phyloP scores from a whole-genome alignment of 2,113 vertebrate genomes.

The Ictalurus furcatus region DNA sequence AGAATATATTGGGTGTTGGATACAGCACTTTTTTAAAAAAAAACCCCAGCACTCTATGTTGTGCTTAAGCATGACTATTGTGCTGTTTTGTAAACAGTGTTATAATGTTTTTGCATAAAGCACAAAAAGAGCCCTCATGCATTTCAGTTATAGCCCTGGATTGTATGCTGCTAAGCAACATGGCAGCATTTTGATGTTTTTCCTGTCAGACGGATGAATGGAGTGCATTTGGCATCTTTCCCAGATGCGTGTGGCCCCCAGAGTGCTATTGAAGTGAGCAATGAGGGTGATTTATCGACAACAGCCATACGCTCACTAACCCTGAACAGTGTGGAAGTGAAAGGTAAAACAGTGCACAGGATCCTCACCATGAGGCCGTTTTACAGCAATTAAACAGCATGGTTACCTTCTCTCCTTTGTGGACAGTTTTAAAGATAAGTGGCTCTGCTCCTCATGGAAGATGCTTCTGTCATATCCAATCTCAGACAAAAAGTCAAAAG shows the following conservation, averaged over 20 bases:
- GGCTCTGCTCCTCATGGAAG: slow-evolving; percentile 1
- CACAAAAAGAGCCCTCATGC: slow-evolving; percentile 21
- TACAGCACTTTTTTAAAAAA: background rate
- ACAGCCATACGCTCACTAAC: slow-evolving; percentile 50
- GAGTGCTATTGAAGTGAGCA: slow-evolving; percentile 48
- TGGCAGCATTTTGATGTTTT: slow-evolving; percentile 54
- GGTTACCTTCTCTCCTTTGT: slow-evolving; percentile 1
- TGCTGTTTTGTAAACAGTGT: background rate
- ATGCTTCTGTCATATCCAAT: slow-evolving; percentile 23
- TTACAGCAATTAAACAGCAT: slow-evolving; percentile 51
- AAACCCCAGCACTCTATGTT: background rate
- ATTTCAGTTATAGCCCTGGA: slow-evolving; percentile 48
- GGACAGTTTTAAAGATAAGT: slow-evolving; percentile 5
- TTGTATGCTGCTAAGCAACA: slow-evolving; percentile 53
- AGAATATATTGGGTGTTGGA: background rate
- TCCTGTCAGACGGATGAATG: slow-evolving; percentile 55
- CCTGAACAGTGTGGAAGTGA: slow-evolving; percentile 30
- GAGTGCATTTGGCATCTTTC: slow-evolving; percentile 54
- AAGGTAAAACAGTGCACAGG: slow-evolving; percentile 33
- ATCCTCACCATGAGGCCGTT: slow-evolving; percentile 31
- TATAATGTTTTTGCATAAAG: background rate
- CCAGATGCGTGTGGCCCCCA: slow-evolving; percentile 55
- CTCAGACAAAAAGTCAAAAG: background rate
- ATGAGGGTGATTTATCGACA: slow-evolving; percentile 55
- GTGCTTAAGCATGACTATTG: background rate